phyloP scores from a whole-genome alignment of 2,888 invertebrate genomes.

The Hyposoter dolosus region DNA sequence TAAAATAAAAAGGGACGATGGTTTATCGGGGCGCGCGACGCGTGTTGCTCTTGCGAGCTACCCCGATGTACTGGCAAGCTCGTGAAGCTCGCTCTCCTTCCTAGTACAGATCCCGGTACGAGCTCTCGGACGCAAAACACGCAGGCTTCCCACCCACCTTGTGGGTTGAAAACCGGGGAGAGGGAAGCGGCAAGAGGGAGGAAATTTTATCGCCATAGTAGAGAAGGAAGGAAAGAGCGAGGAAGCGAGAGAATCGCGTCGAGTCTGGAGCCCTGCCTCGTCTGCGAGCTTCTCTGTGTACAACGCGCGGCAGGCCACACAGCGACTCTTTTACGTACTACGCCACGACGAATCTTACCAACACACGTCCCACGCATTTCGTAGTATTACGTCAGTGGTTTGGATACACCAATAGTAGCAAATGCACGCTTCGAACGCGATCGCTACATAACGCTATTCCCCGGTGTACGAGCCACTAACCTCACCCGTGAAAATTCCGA shows the following conservation, averaged over 20 bases:
- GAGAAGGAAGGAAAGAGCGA: neutral
- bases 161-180: slow-evolving; percentile 27
- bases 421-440: neutral
- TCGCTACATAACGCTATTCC: slow-evolving; percentile 7
- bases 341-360: neutral
- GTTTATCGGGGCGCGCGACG: slow-evolving; percentile 56
- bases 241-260: neutral
- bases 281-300: slow-evolving; percentile 1
- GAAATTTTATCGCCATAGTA: slow-evolving; percentile 34
- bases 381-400: slow-evolving; percentile 17
- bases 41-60: slow-evolving; percentile 75
- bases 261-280: slow-evolving; percentile 18
- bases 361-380: slow-evolving; percentile 1
- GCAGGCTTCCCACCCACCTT: slow-evolving; percentile 60
- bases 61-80: slow-evolving; percentile 79
- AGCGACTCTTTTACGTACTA: slow-evolving; percentile 14
- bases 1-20: slow-evolving; percentile 37
- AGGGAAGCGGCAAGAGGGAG: neutral
- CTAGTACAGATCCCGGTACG: slow-evolving; percentile 41
- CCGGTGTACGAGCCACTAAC: slow-evolving; percentile 22
- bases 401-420: slow-evolving; percentile 1
- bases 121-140: slow-evolving; percentile 63
- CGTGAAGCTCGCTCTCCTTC: slow-evolving; percentile 34
- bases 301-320: neutral
- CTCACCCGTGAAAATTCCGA: slow-evolving; percentile 32